Percentiles rank a stretch among this genome's conserved stretches.
phyloP scores from a whole-genome alignment of 2,797 vertebrate species.

The Etheostoma perlongum region DNA sequence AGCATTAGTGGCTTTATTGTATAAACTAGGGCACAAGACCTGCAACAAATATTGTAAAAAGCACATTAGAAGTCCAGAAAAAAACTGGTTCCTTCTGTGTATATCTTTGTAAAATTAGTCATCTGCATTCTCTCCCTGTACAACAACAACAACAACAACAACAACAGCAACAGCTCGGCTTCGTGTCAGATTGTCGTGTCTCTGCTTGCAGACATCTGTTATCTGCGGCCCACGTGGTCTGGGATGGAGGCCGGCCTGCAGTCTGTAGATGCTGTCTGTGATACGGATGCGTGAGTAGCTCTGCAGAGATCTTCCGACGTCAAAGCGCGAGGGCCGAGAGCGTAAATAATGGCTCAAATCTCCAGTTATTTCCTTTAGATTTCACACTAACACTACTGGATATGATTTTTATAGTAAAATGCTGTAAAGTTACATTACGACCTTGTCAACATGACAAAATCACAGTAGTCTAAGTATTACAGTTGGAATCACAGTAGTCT shows the following conservation, averaged over 20 bases:
- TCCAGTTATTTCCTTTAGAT: too few species aligned
- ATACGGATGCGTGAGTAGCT: slow-evolving; percentile 15
- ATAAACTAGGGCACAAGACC: not conserved
- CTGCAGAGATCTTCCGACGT: slow-evolving; percentile 5
- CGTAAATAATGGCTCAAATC: not conserved
- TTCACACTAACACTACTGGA: too few species aligned
- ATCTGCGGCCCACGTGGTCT: slow-evolving; percentile 32
- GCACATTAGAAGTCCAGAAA: not conserved
- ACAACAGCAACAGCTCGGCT: not conserved
- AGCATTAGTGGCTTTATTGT: not conserved
- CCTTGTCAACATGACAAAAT: too few species aligned
- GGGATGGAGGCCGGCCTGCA: slow-evolving; percentile 7
- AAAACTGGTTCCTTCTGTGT: too few species aligned
- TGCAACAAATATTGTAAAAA: not conserved
- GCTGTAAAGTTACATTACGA: too few species aligned
- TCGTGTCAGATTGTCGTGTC: not conserved
- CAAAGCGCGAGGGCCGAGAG: slow-evolving; percentile 25
- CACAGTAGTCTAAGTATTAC: too few species aligned
- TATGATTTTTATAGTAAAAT: too few species aligned
- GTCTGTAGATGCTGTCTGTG: slow-evolving; percentile 43
- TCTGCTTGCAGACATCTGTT: slow-evolving; percentile 25
- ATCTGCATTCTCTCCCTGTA: not conserved
- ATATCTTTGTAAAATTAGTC: not conserved
- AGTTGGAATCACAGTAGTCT: too few species aligned
- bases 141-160: too few species aligned